Percentiles rank a stretch among this genome's conserved stretches.
Evolutionary conservation across 2,113 vertebrate species (phyloP).

Genomic region (Pseudorectes ferrugineus): DNA sequence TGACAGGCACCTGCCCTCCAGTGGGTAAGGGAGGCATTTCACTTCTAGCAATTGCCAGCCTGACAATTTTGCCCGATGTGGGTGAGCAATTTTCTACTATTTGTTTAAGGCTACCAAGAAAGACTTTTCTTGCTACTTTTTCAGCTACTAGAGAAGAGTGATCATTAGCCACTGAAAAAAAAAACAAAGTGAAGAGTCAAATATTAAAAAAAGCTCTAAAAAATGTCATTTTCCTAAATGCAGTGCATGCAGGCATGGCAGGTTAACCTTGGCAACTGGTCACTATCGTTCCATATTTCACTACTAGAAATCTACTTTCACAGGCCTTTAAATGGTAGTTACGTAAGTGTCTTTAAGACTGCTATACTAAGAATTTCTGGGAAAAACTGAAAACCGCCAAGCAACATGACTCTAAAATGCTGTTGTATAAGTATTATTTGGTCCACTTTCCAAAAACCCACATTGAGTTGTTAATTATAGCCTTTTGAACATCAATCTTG

Average conservation of each 20-base stretch:
- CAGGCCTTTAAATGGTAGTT: background rate
- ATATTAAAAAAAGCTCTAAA: background rate
- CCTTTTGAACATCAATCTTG: background rate
- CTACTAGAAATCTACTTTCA: background rate
- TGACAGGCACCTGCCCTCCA: constrained; percentile 53
- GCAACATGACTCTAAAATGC: background rate
- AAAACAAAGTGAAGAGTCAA: background rate
- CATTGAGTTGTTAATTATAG: background rate
- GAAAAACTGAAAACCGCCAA: background rate
- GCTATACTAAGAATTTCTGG: background rate
- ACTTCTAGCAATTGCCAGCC: background rate
- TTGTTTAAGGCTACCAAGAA: background rate
- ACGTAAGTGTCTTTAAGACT: background rate
- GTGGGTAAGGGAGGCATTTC: constrained; percentile 41
- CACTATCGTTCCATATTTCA: background rate
- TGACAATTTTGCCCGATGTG: background rate
- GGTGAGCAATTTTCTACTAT: background rate
- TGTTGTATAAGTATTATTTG: background rate
- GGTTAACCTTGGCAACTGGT: background rate
- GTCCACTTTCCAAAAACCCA: background rate
- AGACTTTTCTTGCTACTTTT: background rate
- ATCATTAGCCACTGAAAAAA: background rate
- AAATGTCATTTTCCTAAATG: background rate
- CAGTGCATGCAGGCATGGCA: background rate
- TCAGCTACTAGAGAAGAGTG: background rate